phyloP scores from a whole-genome alignment of 1,140 invertebrate species.

The Bombus picipes region DNA sequence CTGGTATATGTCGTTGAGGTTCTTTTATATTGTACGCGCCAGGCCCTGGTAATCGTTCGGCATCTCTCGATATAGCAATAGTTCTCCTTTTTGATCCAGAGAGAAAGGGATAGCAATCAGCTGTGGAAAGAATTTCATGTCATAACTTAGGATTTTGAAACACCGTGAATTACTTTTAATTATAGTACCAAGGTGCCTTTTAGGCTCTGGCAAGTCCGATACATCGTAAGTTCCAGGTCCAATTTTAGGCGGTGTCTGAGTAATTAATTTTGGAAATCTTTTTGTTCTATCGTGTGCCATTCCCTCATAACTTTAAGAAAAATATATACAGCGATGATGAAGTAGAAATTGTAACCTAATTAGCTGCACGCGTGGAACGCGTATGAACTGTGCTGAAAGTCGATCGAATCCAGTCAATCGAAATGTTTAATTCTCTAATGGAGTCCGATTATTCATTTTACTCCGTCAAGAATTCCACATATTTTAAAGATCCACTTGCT shows the following conservation, averaged over 20 bases:
- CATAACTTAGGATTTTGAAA: neutral
- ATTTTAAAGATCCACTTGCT: neutral
- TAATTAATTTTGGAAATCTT: conserved; percentile 53
- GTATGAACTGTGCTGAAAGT: neutral
- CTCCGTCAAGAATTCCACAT: too few relatives aligned
- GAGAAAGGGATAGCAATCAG: conserved; percentile 58
- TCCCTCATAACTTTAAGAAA: neutral
- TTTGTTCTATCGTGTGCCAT: conserved; percentile 56
- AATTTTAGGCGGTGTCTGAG: conserved; percentile 36
- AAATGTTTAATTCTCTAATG: neutral
- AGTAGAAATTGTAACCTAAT: neutral
- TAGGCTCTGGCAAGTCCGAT: conserved; percentile 23
- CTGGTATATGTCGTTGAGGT: conserved; percentile 57
- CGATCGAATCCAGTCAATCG: neutral
- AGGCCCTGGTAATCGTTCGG: conserved; percentile 53
- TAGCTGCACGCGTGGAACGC: neutral
- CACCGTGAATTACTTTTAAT: neutral
- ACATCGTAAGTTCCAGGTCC: conserved; percentile 64
- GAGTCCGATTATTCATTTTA: neutral
- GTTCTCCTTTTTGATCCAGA: conserved; percentile 56
- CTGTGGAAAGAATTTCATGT: conserved; percentile 35
- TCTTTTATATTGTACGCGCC: conserved; percentile 46
- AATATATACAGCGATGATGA: neutral
- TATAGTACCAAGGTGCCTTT: conserved; percentile 57
- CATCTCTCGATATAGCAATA: conserved; percentile 46